Evolutionary conservation across 2,113 vertebrate genomes (phyloP).

Genomic region (Platycercus adscitus): DNA sequence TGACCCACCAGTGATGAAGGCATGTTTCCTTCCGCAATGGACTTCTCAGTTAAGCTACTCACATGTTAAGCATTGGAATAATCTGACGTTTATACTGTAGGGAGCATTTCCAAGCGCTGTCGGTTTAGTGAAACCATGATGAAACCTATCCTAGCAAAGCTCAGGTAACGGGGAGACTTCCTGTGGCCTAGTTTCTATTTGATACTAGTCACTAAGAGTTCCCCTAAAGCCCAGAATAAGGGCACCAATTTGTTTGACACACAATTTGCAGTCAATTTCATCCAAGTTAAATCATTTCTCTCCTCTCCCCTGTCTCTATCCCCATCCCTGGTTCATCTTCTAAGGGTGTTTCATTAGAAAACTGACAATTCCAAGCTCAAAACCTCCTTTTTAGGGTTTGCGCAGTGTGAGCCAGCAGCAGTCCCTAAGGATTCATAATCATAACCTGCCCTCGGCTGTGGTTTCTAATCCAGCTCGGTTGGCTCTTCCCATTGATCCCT

Average conservation of each 20-base stretch:
- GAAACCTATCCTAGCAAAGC: background rate
- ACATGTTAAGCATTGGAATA: background rate
- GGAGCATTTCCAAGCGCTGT: background rate
- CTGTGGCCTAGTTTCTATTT: background rate
- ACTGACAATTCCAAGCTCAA: background rate
- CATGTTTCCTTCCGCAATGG: background rate
- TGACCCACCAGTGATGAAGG: background rate
- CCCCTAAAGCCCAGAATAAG: background rate
- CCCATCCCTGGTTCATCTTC: background rate
- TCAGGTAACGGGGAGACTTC: background rate
- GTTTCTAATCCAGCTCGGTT: background rate
- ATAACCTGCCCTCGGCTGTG: background rate
- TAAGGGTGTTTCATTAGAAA: background rate
- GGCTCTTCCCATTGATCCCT: background rate
- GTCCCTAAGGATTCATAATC: background rate
- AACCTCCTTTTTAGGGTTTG: background rate
- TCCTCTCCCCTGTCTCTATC: background rate
- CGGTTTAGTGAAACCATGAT: background rate
- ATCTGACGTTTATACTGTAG: accelerated
- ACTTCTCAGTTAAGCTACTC: background rate
- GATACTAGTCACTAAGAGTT: background rate
- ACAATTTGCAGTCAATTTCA: accelerated
- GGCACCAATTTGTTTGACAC: accelerated
- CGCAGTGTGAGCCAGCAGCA: background rate
- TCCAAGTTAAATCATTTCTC: background rate